A percentile compares a stretch with the other conserved stretches of the same genome.
phyloP scores from a whole-genome alignment of 1,140 invertebrate species.

The Platyura marginata region DNA sequence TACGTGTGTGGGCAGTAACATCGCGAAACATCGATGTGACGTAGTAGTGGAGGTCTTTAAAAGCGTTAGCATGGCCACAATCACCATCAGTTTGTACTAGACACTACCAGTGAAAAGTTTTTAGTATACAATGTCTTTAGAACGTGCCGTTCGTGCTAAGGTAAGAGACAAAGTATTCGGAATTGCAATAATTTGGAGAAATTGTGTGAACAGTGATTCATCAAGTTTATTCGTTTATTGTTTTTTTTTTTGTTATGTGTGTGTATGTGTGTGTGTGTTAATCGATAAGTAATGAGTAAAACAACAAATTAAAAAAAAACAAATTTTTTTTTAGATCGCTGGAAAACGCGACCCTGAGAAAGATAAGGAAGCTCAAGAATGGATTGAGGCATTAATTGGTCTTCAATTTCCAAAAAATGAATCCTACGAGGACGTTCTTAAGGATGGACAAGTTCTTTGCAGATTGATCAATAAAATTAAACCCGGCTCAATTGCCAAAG shows the following conservation, averaged over 20 bases:
- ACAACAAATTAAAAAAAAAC: background rate
- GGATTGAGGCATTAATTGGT: slow-evolving; percentile 76
- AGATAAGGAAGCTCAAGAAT: slow-evolving; percentile 75
- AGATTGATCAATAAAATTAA: slow-evolving; percentile 76
- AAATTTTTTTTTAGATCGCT: slow-evolving; percentile 41
- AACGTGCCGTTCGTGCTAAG: slow-evolving; percentile 45
- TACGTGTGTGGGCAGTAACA: background rate
- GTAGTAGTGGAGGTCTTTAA: slow-evolving; percentile 11
- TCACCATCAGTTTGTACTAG: slow-evolving; percentile 17
- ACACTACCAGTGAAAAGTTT: slow-evolving; percentile 13
- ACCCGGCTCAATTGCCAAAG: slow-evolving; percentile 64
- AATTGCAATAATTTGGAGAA: background rate
- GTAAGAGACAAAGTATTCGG: slow-evolving; percentile 20
- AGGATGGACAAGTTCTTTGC: slow-evolving; percentile 77
- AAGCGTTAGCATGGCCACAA: slow-evolving; percentile 15
- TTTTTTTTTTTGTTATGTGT: background rate
- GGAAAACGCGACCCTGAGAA: slow-evolving; percentile 74
- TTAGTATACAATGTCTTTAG: slow-evolving; percentile 35
- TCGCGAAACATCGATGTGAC: background rate
- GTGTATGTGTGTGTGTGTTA: too few species aligned
- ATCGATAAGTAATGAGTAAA: background rate
- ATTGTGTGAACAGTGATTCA: background rate
- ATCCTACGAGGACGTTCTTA: slow-evolving; percentile 59
- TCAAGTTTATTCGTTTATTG: background rate
- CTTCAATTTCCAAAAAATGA: slow-evolving; percentile 64